These are phyloP conservation scores for Pristionchus maxplancki DNA, from an alignment of 2,888 invertebrate species.

Conservation along the genomic window DNA sequence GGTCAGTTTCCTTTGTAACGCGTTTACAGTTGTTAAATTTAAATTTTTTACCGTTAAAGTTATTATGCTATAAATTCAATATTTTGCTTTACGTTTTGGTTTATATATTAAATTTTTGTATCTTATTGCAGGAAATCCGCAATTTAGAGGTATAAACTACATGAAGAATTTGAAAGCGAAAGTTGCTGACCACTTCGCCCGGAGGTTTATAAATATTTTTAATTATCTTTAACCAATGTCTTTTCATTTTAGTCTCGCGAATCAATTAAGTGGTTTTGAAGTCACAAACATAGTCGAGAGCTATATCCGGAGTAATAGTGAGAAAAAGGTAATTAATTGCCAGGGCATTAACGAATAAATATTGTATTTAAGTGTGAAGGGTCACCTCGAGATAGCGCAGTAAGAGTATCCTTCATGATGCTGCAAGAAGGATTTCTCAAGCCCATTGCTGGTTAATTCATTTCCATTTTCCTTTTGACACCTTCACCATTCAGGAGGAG, in stretches of 20 bases:
- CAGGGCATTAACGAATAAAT: neutral
- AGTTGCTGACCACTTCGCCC: neutral
- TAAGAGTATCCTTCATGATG: neutral
- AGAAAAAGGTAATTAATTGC: neutral
- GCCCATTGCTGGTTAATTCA: neutral
- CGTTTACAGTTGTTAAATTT: too few relatives aligned
- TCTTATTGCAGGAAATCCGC: neutral
- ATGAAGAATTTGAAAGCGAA: conserved; percentile 5
- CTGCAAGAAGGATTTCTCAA: conserved; percentile 23
- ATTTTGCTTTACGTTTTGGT: neutral
- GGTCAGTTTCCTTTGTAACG: conserved; percentile 38
- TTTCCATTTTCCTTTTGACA: neutral
- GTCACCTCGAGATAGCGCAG: neutral
- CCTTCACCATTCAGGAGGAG: neutral
- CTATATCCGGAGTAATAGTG: conserved; percentile 5
- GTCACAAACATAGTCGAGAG: neutral
- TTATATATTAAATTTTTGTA: neutral
- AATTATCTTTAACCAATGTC: neutral
- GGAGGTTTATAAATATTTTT: neutral
- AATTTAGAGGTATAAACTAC: conserved; percentile 29
- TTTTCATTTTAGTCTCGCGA: neutral
- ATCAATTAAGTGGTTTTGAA: conserved; percentile 11
- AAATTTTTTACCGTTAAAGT: neutral
- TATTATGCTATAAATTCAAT: too few relatives aligned
- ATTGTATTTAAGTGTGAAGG: neutral